Percentiles rank a stretch among this genome's conserved stretches.
Conservation (phyloP, 2,888 invertebrate species). For the Eilema griseolum region DNA sequence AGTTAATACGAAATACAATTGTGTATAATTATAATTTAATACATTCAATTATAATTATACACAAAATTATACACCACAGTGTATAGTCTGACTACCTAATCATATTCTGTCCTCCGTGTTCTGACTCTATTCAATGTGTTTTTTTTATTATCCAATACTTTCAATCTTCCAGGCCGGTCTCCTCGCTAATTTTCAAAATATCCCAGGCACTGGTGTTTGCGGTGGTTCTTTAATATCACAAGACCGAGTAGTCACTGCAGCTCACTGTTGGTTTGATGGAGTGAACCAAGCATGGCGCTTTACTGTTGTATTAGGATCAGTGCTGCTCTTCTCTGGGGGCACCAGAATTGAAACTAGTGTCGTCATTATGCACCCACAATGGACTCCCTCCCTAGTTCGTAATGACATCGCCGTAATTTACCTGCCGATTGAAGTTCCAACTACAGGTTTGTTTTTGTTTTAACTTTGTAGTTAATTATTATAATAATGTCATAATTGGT, state of each 20-base stretch:
- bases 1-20: no score
- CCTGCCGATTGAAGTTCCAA: neutral
- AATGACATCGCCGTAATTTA: slow-evolving; percentile 12
- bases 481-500: no score
- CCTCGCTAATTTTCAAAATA: neutral
- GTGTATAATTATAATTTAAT: no score
- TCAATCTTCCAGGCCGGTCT: slow-evolving; percentile 8
- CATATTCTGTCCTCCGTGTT: no score
- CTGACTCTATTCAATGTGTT: no score
- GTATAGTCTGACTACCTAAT: no score
- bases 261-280: slow-evolving; percentile 18
- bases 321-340: slow-evolving; percentile 1
- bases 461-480: neutral
- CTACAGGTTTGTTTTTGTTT: slow-evolving; percentile 10
- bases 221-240: slow-evolving; percentile 2
- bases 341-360: neutral
- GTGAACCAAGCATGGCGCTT: slow-evolving; percentile 4
- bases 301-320: slow-evolving; percentile 16
- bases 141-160: no score
- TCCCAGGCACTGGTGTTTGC: slow-evolving; percentile 5
- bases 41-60: no score
- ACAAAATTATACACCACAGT: no score
- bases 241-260: slow-evolving; percentile 1
- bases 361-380: slow-evolving; percentile 5
- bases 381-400: neutral